phyloP scores from a whole-genome alignment of 2,888 invertebrate genomes.

The Synanthedon vespiformis region DNA sequence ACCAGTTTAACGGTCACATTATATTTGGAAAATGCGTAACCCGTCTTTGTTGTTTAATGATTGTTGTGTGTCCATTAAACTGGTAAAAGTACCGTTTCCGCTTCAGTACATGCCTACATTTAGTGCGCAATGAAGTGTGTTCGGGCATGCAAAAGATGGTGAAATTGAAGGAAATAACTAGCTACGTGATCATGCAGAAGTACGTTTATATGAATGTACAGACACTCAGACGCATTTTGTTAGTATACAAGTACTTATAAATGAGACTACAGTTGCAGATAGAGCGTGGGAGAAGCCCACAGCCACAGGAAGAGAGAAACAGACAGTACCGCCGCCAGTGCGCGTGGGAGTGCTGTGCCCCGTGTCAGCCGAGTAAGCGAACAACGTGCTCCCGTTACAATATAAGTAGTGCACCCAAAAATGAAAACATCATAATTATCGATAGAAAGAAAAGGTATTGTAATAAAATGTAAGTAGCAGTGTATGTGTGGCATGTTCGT shows the following conservation, averaged over 20 bases:
- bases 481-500: constrained; percentile 55
- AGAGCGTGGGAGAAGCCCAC: constrained; percentile 61
- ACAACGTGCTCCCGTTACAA: constrained; percentile 54
- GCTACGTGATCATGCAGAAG: constrained; percentile 6
- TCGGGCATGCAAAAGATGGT: constrained; percentile 6
- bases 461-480: constrained; percentile 52
- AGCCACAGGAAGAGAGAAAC: constrained; percentile 72
- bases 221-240: constrained; percentile 1
- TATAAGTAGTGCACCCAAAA: constrained; percentile 43
- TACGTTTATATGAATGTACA: neutral
- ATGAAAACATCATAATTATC: constrained; percentile 32
- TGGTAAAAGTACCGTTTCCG: no score
- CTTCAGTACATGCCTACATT: no score
- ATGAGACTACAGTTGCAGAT: constrained; percentile 43
- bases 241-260: neutral
- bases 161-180: constrained; percentile 2
- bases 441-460: constrained; percentile 30
- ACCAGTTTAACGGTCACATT: no score
- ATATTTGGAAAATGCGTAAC: no score
- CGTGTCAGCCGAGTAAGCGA: constrained; percentile 59
- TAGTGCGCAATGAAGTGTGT: neutral
- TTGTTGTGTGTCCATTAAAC: no score
- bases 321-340: constrained; percentile 70
- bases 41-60: no score
- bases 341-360: constrained; percentile 60